phyloP scores from a whole-genome alignment of 2,797 vertebrate species.

The Graptemys geographica region DNA sequence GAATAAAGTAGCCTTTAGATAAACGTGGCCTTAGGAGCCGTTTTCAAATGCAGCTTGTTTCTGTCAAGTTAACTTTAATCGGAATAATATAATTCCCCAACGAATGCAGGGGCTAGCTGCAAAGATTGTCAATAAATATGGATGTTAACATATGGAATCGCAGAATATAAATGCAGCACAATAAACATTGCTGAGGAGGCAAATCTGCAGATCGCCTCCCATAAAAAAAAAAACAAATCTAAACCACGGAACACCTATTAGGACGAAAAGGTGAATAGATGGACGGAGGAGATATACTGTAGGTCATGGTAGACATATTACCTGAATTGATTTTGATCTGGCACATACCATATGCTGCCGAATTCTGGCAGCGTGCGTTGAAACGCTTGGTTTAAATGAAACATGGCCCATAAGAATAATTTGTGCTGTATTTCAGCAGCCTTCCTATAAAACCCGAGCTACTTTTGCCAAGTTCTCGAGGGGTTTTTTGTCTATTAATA shows the following conservation, averaged over 20 bases:
- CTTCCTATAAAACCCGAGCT: constrained; percentile 27
- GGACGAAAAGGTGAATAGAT: not conserved
- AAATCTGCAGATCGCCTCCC: not conserved
- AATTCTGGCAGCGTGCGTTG: constrained; percentile 27
- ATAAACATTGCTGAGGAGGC: not conserved
- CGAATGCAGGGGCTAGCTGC: not conserved
- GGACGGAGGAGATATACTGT: not conserved
- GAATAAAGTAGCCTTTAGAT: not conserved
- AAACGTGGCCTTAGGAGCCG: not conserved
- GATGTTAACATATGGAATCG: accelerated
- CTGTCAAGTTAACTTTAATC: not conserved
- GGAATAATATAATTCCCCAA: not conserved
- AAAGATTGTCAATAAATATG: not conserved
- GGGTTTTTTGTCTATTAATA: not conserved
- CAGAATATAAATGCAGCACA: not conserved
- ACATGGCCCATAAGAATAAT: constrained; percentile 13
- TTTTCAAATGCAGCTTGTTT: not conserved
- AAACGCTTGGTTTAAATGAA: constrained; percentile 13
- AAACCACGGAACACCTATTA: not conserved
- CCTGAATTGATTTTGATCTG: constrained; percentile 20
- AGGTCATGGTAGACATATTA: not conserved
- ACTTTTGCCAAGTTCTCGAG: constrained; percentile 29
- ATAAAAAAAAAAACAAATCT: not conserved
- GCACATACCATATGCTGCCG: not conserved
- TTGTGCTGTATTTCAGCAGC: constrained; percentile 50